Conservation (phyloP, 1,140 invertebrate genomes). For the Theocolax elegans region DNA sequence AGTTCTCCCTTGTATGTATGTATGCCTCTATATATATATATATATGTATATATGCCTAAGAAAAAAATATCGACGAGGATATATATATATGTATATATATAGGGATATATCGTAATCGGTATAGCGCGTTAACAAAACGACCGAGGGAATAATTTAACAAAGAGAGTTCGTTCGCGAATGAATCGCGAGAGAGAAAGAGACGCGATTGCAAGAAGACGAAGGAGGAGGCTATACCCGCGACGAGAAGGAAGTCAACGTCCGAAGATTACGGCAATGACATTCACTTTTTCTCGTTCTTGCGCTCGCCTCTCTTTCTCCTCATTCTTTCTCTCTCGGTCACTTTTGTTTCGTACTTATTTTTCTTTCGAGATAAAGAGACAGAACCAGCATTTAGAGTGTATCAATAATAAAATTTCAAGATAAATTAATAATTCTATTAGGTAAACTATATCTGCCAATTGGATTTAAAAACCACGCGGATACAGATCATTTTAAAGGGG, state of each 20-base stretch:
- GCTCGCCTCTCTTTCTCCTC: constrained; percentile 49
- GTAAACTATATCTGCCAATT: too few species aligned
- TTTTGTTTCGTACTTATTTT: neutral
- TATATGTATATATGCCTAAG: neutral
- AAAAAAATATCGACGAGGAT: too few species aligned
- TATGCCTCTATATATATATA: neutral
- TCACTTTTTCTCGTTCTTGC: constrained; percentile 66
- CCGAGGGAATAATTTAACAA: constrained; percentile 39
- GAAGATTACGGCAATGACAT: constrained; percentile 70
- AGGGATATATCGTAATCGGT: constrained; percentile 2
- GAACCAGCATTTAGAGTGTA: too few species aligned
- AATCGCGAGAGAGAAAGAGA: constrained; percentile 23
- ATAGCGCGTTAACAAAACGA: neutral
- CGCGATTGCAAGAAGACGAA: constrained; percentile 14
- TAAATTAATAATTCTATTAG: too few species aligned
- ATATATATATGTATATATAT: too few species aligned
- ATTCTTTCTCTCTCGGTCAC: constrained; percentile 29
- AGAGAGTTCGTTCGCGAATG: constrained; percentile 27
- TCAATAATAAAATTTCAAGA: too few species aligned
- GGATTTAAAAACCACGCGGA: too few species aligned
- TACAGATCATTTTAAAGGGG: too few species aligned
- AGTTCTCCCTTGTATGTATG: neutral
- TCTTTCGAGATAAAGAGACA: too few species aligned
- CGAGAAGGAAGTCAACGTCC: constrained; percentile 65
- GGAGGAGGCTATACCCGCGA: constrained; percentile 38